These are phyloP conservation scores for Antechinus stuartii DNA, from an alignment of 2,113 vertebrate genomes.

Conservation along the genomic window DNA sequence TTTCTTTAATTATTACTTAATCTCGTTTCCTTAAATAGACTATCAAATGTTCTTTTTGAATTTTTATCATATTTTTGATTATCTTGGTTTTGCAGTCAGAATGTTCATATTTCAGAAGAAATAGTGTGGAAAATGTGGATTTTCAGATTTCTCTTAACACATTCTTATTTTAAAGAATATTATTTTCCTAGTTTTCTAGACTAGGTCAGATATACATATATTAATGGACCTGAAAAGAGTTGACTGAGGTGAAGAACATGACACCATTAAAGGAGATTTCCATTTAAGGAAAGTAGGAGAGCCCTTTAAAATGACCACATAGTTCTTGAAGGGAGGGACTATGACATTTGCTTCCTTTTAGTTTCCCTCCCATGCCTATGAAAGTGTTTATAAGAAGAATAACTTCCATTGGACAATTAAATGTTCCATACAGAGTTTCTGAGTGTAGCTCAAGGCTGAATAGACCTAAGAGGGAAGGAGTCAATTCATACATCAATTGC, in stretches of 20 bases:
- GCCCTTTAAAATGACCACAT: neutral
- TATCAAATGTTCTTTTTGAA: constrained; percentile 40
- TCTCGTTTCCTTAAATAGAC: constrained; percentile 49
- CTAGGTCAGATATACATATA: neutral
- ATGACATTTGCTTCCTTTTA: neutral
- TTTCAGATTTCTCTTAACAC: constrained; percentile 15
- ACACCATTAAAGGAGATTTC: neutral
- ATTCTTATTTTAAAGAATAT: constrained; percentile 26
- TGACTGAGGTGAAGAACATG: neutral
- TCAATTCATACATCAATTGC: neutral
- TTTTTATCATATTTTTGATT: constrained; percentile 52
- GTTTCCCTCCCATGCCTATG: neutral
- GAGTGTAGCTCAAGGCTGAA: neutral
- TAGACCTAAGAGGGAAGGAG: neutral
- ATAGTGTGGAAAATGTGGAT: constrained; percentile 12
- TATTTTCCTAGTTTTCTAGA: neutral
- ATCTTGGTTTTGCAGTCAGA: constrained; percentile 36
- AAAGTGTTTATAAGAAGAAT: neutral
- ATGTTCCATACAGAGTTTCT: neutral
- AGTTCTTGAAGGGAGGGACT: neutral
- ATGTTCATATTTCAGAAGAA: constrained; percentile 7
- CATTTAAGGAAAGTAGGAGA: neutral
- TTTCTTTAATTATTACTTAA: constrained; percentile 32
- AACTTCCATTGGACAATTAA: neutral
- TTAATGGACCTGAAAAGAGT: neutral